Conservation (phyloP, 2,113 vertebrate genomes). For the Paracanthobrama guichenoti region DNA sequence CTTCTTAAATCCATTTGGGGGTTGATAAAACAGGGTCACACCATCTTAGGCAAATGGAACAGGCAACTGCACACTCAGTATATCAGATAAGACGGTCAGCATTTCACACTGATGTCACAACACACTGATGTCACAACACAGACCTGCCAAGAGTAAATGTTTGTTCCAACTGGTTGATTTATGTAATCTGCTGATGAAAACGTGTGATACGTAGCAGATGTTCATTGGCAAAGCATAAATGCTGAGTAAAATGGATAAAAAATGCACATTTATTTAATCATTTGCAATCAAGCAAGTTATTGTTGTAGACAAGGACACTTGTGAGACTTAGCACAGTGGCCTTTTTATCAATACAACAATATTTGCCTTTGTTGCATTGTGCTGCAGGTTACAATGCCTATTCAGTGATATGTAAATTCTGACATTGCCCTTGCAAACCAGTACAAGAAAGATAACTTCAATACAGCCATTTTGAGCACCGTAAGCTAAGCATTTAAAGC, state of each 20-base stretch:
- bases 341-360: slow-evolving; percentile 14
- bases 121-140: neutral
- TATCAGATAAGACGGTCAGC: neutral
- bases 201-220: neutral
- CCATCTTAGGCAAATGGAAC: neutral
- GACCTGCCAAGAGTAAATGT: neutral
- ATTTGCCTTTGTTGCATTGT: slow-evolving; percentile 19
- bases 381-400: neutral
- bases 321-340: slow-evolving; percentile 23
- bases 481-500: neutral
- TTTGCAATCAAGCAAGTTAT: slow-evolving; percentile 18
- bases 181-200: neutral
- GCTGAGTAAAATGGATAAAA: neutral
- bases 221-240: neutral
- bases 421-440: neutral
- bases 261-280: neutral
- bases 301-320: slow-evolving; percentile 26
- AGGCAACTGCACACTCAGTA: neutral
- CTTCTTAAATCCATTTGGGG: slow-evolving; percentile 33
- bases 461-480: neutral
- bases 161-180: slow-evolving; percentile 20
- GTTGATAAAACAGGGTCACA: neutral
- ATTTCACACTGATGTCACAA: neutral
- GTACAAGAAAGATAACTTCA: neutral
- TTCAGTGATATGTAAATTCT: slow-evolving; percentile 23